Evolutionary conservation across 2,797 vertebrate species (phyloP).

Genomic region (Clarias pachynema): DNA sequence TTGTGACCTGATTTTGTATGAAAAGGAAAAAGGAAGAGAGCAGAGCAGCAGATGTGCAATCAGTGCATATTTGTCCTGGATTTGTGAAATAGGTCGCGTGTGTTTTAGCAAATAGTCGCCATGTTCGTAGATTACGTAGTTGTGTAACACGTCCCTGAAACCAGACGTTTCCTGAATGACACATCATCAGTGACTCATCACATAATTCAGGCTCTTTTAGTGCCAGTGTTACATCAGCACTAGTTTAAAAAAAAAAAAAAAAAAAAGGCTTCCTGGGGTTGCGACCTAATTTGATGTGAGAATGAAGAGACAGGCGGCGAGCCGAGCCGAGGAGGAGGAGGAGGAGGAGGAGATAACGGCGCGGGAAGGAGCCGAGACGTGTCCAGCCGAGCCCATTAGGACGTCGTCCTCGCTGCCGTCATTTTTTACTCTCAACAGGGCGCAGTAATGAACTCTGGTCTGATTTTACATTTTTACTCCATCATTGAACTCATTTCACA

Average conservation of each 20-base stretch:
- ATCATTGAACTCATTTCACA: background rate
- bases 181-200: background rate
- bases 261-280: background rate
- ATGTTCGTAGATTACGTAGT: background rate
- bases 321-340: background rate
- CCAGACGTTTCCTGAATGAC: background rate
- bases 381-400: background rate
- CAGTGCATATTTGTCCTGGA: background rate
- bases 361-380: background rate
- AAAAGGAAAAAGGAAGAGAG: background rate
- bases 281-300: background rate
- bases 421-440: background rate
- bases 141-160: background rate
- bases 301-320: background rate
- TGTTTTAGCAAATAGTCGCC: background rate
- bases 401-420: background rate
- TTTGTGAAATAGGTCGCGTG: background rate
- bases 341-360: background rate
- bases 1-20: background rate
- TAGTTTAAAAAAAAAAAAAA: background rate
- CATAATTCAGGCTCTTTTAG: background rate
- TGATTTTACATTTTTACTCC: background rate
- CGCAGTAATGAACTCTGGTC: background rate
- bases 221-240: background rate
- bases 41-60: slow-evolving; percentile 3